Percentiles rank a stretch among this genome's conserved stretches.
Evolutionary conservation across 64 coral and sea anemone species (phyloP).

Genomic region (Dendronephthya gigantea): DNA sequence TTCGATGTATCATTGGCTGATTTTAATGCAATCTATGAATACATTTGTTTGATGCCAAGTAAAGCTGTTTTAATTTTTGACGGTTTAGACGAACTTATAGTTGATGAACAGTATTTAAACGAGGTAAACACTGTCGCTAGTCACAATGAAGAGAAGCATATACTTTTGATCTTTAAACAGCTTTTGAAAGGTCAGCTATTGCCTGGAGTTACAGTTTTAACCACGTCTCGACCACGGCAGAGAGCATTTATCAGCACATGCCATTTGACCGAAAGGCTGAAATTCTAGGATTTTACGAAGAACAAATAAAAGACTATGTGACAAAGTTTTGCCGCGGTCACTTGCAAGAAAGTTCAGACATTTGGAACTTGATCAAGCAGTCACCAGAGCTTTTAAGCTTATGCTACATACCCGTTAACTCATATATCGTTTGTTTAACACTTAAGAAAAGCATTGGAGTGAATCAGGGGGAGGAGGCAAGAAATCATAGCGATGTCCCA

Average conservation of each 20-base stretch:
- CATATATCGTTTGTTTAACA: background rate
- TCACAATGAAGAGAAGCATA: background rate
- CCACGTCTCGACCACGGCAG: slow-evolving; percentile 5
- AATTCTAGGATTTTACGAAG: background rate
- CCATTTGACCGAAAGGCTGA: background rate
- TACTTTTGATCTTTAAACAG: background rate
- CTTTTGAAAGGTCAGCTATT: background rate
- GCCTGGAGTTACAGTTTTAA: background rate
- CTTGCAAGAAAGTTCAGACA: background rate
- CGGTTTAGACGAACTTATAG: background rate
- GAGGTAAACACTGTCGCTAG: background rate
- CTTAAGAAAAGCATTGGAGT: background rate
- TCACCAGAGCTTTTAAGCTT: background rate
- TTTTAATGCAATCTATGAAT: background rate
- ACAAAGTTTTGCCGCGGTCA: background rate
- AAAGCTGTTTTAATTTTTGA: background rate
- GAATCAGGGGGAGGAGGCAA: background rate
- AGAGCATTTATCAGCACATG: background rate
- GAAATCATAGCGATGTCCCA: background rate
- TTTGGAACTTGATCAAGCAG: background rate
- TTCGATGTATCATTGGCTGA: background rate
- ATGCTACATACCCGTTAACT: slow-evolving; percentile 5
- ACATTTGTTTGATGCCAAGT: background rate
- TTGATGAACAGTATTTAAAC: background rate
- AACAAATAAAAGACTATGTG: slow-evolving; percentile 6